Percentiles rank a stretch among this genome's conserved stretches.
phyloP scores from a whole-genome alignment of 2,888 invertebrate genomes.

The Cheilosia scutellata region DNA sequence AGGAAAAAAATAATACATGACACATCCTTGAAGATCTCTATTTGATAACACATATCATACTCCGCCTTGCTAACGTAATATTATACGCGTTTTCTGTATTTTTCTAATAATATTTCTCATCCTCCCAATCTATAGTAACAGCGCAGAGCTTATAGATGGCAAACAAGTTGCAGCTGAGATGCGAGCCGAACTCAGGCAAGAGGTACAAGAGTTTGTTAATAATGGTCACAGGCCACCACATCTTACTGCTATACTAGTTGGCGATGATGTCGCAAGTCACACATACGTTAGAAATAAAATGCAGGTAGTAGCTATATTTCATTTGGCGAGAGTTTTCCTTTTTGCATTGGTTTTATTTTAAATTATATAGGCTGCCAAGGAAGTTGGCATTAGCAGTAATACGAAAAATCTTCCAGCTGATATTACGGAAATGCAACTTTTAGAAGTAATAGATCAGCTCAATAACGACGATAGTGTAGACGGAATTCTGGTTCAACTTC shows the following conservation, averaged over 20 bases:
- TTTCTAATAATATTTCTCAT: background rate
- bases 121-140: constrained; percentile 23
- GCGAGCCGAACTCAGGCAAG: constrained; percentile 86
- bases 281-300: constrained; percentile 92
- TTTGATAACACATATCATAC: background rate
- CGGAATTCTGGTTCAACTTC: constrained; percentile 92
- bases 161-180: constrained; percentile 88
- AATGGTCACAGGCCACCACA: constrained; percentile 88
- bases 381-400: constrained; percentile 87
- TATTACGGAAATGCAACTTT: constrained; percentile 87
- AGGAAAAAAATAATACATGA: background rate
- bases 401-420: constrained; percentile 86
- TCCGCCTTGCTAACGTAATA: too few species aligned
- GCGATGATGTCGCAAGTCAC: constrained; percentile 91
- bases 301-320: constrained; percentile 78
- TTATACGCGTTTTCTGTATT: background rate
- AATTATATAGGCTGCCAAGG: constrained; percentile 83
- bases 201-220: constrained; percentile 87
- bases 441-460: constrained; percentile 86
- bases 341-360: constrained; percentile 12
- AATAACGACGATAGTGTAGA: constrained; percentile 89
- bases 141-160: constrained; percentile 88
- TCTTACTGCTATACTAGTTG: constrained; percentile 91
- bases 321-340: background rate
- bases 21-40: background rate